Evolutionary conservation across 30 jellyfish, hydroid and myxozoan genomes (phyloP).

Genomic region (Pseudorhiza aurosa): DNA sequence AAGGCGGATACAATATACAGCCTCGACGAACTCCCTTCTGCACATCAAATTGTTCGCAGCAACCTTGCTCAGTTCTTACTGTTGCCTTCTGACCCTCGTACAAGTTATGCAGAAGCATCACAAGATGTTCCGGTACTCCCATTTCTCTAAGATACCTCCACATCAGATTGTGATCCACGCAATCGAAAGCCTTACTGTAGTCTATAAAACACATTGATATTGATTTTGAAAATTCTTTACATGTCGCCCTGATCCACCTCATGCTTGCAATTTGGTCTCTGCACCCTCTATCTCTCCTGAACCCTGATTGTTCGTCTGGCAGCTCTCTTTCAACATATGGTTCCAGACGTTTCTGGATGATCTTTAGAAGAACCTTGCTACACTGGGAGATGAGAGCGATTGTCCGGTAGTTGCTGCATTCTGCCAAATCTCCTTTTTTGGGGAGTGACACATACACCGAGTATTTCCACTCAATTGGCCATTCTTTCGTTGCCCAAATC

Average conservation of each 20-base stretch:
- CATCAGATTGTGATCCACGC: conserved; percentile 8
- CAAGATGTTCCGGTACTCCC: conserved; percentile 41
- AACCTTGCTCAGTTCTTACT: conserved; percentile 11
- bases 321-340: conserved; percentile 4
- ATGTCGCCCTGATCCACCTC: conserved; percentile 24
- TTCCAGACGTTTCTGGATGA: conserved; percentile 13
- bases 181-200: conserved; percentile 47
- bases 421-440: conserved; percentile 26
- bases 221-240: background rate
- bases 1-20: conserved; percentile 17
- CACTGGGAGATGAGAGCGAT: conserved; percentile 24
- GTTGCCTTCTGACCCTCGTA: conserved; percentile 38
- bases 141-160: conserved; percentile 5
- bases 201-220: conserved; percentile 18
- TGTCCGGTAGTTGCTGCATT: conserved; percentile 25
- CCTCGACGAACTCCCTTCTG: conserved; percentile 34
- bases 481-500: conserved; percentile 43
- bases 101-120: conserved; percentile 7
- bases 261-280: conserved; percentile 29
- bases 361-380: conserved; percentile 35
- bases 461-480: conserved; percentile 39
- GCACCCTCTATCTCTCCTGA: conserved; percentile 13
- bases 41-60: background rate
- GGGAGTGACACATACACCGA: conserved; percentile 32
- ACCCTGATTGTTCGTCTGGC: conserved; percentile 46